phyloP scores from a whole-genome alignment of 2,888 invertebrate genomes.

The Scaptomyza parva region DNA sequence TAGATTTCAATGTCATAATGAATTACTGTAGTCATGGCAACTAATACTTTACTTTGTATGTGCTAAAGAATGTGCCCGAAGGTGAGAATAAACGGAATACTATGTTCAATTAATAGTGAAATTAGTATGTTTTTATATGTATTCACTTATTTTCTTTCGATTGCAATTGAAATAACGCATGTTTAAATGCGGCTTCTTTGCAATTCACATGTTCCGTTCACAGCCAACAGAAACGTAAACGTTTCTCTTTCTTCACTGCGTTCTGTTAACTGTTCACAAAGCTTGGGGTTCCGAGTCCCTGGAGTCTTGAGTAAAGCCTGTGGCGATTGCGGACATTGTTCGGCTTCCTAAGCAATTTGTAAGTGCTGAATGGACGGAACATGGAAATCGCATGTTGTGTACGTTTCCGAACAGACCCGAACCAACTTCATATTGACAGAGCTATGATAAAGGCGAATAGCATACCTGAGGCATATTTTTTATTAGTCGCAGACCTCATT shows the following conservation, averaged over 20 bases:
- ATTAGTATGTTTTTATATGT: conserved; percentile 1
- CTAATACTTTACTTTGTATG: conserved; percentile 16
- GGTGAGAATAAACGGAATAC: neutral
- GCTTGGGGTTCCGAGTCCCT: neutral
- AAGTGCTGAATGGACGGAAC: conserved; percentile 14
- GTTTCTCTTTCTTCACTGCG: neutral
- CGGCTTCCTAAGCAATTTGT: conserved; percentile 57
- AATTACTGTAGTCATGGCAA: conserved; percentile 59
- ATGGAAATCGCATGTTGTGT: conserved; percentile 1
- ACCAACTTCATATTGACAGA: conserved; percentile 9
- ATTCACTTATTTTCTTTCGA: neutral
- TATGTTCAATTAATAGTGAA: neutral
- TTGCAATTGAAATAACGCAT: conserved; percentile 10
- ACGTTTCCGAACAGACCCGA: neutral
- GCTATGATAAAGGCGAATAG: neutral
- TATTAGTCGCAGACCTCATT: neutral
- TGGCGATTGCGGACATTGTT: conserved; percentile 36
- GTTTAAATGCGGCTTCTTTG: conserved; percentile 34
- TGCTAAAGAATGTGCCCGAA: neutral
- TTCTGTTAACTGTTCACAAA: conserved; percentile 14
- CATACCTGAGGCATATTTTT: neutral
- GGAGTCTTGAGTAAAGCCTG: neutral
- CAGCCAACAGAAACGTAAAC: neutral
- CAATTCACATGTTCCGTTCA: neutral
- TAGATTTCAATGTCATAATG: conserved; percentile 56